Conservation (phyloP, 2,888 invertebrate species). For the Eilema depressum region DNA sequence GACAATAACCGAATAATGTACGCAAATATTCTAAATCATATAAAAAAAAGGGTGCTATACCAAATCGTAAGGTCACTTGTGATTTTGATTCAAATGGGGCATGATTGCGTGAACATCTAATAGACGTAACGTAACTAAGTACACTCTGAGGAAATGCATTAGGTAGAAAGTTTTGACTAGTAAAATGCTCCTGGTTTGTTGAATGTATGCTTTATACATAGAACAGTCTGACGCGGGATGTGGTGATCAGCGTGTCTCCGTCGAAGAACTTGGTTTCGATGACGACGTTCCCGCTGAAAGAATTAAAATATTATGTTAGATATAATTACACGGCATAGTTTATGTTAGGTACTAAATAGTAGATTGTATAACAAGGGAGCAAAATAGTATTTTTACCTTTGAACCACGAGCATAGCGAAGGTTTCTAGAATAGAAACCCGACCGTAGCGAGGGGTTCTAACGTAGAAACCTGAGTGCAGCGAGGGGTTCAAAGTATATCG, state of each 20-base stretch:
- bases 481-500: no score
- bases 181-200: constrained; percentile 56
- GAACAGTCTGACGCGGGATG: constrained; percentile 97
- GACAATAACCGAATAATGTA: not conserved
- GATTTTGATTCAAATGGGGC: constrained; percentile 33
- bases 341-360: no score
- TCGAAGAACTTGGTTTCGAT: constrained; percentile 99
- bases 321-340: no score
- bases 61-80: constrained; percentile 51
- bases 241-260: constrained; percentile 96
- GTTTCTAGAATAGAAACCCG: no score
- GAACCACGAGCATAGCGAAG: no score
- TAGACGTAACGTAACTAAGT: constrained; percentile 19
- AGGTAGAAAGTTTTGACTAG: constrained; percentile 61
- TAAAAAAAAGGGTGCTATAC: constrained; percentile 18
- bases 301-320: constrained; percentile 11
- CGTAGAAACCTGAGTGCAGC: no score
- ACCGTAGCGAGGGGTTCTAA: no score
- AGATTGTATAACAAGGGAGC: no score
- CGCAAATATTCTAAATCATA: constrained; percentile 18
- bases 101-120: not conserved
- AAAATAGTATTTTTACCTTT: no score
- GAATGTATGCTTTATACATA: constrained; percentile 90
- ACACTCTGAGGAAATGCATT: constrained; percentile 41
- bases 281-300: constrained; percentile 96